Percentiles rank a stretch among this genome's conserved stretches.
Conservation (phyloP, 2,113 vertebrate species). For the Buteo buteo region DNA sequence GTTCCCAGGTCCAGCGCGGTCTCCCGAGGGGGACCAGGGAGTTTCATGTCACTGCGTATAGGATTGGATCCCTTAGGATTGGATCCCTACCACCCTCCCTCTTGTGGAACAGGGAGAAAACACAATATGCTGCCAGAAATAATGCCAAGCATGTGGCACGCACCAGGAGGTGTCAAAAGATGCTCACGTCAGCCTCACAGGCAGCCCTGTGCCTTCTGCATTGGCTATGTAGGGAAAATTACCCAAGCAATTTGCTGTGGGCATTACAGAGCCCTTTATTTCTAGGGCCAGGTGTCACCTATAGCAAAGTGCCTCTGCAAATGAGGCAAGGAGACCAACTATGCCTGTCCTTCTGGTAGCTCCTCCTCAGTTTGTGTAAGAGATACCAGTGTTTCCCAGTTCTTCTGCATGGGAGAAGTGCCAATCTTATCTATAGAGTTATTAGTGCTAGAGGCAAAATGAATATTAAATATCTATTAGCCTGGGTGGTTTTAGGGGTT, state of each 20-base stretch:
- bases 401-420: not conserved
- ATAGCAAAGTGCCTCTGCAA: not conserved
- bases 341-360: not conserved
- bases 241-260: not conserved
- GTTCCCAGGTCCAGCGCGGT: not conserved
- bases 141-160: not conserved
- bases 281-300: not conserved
- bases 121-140: not conserved
- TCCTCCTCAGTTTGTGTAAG: not conserved
- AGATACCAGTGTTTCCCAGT: not conserved
- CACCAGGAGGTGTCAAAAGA: not conserved
- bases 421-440: not conserved
- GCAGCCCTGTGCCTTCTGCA: not conserved
- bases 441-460: not conserved
- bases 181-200: accelerated
- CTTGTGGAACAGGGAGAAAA: not conserved
- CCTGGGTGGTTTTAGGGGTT: not conserved
- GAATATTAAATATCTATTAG: not conserved
- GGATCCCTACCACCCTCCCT: accelerated
- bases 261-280: not conserved
- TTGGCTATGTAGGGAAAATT: not conserved
- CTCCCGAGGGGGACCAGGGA: not conserved
- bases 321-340: not conserved
- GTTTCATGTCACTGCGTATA: not conserved
- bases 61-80: not conserved